Percentiles rank a stretch among this genome's conserved stretches.
These are phyloP conservation scores for Cottus gobio DNA, from an alignment of 2,113 vertebrate species.

Conservation along the genomic window DNA sequence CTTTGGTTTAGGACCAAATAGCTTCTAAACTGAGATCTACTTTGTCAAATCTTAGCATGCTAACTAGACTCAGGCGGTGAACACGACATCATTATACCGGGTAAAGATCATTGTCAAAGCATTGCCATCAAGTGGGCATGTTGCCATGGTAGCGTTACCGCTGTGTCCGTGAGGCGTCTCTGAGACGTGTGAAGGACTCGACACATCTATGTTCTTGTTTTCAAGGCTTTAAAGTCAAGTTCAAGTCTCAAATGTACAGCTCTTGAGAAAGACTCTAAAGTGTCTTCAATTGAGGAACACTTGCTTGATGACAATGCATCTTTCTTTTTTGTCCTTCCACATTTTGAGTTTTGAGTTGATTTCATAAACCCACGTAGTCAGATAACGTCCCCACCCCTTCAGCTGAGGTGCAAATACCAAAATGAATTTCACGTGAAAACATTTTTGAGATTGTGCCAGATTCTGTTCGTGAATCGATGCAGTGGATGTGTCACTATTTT, in stretches of 20 bases:
- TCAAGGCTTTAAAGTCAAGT: not conserved
- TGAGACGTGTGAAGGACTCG: not conserved
- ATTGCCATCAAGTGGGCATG: not conserved
- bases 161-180: not conserved
- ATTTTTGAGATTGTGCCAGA: not conserved
- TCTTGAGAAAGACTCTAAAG: constrained; percentile 8
- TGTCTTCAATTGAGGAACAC: constrained; percentile 20
- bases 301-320: constrained; percentile 7
- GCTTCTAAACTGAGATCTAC: not conserved
- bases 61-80: not conserved
- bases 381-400: not conserved
- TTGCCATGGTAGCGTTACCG: not conserved
- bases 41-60: not conserved
- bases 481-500: not conserved
- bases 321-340: not conserved
- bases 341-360: not conserved
- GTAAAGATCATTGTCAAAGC: not conserved
- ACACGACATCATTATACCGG: not conserved
- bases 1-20: not conserved
- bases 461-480: not conserved
- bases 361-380: not conserved
- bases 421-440: not conserved
- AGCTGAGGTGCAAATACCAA: not conserved
- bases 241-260: not conserved
- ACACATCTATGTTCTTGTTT: not conserved